Percentiles rank a stretch among this genome's conserved stretches.
phyloP scores from a whole-genome alignment of 2,888 invertebrate species.

The Diploptera punctata region DNA sequence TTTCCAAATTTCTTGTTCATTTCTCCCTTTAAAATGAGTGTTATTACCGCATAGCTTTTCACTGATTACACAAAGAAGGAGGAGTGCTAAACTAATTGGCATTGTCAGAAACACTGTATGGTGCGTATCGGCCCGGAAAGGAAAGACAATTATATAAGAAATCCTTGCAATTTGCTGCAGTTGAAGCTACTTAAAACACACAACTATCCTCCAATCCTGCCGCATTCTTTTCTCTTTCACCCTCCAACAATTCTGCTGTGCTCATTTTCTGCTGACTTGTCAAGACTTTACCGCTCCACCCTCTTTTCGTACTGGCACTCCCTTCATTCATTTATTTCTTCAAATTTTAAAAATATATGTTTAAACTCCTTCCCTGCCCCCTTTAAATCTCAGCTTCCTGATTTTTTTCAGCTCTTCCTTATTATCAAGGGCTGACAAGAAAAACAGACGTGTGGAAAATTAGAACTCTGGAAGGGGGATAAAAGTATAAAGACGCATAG shows the following conservation, averaged over 20 bases:
- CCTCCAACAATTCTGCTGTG: constrained; percentile 12
- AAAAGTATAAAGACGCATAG: constrained; percentile 1
- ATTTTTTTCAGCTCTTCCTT: background rate
- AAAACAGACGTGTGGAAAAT: constrained; percentile 30
- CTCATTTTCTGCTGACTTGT: constrained; percentile 39
- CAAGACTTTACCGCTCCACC: constrained; percentile 30
- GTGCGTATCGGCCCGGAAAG: background rate
- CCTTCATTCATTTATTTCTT: constrained; percentile 36
- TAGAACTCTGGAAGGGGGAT: background rate
- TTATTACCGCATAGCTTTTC: no score
- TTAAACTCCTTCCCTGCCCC: background rate
- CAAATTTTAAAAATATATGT: background rate
- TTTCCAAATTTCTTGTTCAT: no score
- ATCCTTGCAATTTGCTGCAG: constrained; percentile 15
- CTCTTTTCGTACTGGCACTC: constrained; percentile 29
- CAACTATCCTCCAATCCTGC: background rate
- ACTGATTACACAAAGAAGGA: no score
- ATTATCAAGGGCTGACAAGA: constrained; percentile 26
- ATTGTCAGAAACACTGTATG: background rate
- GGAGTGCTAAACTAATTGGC: no score
- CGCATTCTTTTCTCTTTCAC: background rate
- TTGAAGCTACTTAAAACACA: constrained; percentile 24
- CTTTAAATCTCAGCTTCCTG: constrained; percentile 2
- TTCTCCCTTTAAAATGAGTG: no score
- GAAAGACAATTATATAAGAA: constrained; percentile 4